These are phyloP conservation scores for Pagetopsis macropterus DNA, from an alignment of 2,797 vertebrate genomes.

Conservation along the genomic window DNA sequence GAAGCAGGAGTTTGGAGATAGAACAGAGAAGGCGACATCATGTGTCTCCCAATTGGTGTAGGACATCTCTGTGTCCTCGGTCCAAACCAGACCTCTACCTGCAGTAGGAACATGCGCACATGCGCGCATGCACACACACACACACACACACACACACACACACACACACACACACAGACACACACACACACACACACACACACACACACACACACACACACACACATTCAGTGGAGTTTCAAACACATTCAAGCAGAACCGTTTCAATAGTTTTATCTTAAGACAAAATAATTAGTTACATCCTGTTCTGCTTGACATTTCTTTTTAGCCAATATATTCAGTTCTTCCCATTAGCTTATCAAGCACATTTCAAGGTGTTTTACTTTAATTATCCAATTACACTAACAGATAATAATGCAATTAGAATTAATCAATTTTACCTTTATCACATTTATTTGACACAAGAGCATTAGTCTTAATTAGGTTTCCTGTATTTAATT, in stretches of 20 bases:
- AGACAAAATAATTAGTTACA: not conserved
- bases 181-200: not conserved
- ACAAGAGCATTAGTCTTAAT: constrained; percentile 4
- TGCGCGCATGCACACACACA: not conserved
- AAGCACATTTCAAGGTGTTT: constrained; percentile 29
- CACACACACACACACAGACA: not conserved
- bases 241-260: not conserved
- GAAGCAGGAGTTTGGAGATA: constrained; percentile 96
- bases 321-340: constrained; percentile 12
- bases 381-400: constrained; percentile 10
- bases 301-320: not conserved
- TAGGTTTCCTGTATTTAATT: constrained; percentile 19
- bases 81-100: constrained; percentile 92
- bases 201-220: not conserved
- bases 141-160: constrained; percentile 1
- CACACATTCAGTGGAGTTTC: constrained; percentile 1
- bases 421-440: constrained; percentile 32
- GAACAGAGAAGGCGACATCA: constrained; percentile 89
- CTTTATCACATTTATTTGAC: constrained; percentile 37
- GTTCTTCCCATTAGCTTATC: constrained; percentile 10
- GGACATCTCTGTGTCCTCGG: constrained; percentile 87
- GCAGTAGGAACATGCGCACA: constrained; percentile 16
- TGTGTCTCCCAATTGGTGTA: constrained; percentile 95
- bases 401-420: constrained; percentile 10
- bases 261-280: constrained; percentile 10